Evolutionary conservation across 2,888 invertebrate species (phyloP).

Genomic region (Drosophila prostipennis): DNA sequence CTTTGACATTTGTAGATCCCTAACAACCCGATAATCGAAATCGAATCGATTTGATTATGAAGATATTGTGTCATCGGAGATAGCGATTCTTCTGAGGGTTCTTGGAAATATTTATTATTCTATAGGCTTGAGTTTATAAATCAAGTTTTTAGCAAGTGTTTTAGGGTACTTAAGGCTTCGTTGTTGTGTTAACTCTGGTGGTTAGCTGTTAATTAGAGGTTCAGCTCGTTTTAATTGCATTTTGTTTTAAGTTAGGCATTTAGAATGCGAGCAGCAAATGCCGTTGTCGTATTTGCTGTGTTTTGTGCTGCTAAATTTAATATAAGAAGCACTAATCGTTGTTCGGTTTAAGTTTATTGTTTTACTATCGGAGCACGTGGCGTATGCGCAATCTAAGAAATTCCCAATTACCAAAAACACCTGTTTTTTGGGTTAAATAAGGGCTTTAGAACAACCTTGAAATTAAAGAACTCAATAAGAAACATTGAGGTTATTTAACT

Average conservation of each 20-base stretch:
- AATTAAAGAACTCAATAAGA: neutral
- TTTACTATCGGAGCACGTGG: conserved; percentile 29
- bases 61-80: conserved; percentile 1
- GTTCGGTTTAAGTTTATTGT: conserved; percentile 4
- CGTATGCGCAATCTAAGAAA: conserved; percentile 32
- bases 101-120: neutral
- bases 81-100: no score
- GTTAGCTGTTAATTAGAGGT: conserved; percentile 21
- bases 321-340: conserved; percentile 2
- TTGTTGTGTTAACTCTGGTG: neutral
- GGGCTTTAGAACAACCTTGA: neutral
- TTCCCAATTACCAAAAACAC: neutral
- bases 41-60: conserved; percentile 20
- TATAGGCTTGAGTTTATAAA: neutral
- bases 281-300: neutral
- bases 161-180: neutral
- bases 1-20: conserved; percentile 2
- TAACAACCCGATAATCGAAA: neutral
- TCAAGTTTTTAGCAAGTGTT: neutral
- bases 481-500: conserved; percentile 24
- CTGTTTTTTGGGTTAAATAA: neutral
- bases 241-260: conserved; percentile 4
- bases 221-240: conserved; percentile 14
- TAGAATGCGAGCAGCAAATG: conserved; percentile 20
- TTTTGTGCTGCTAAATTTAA: neutral